Percentiles rank a stretch among this genome's conserved stretches.
These are phyloP conservation scores for Phainopepla nitens DNA, from an alignment of 2,113 vertebrate genomes.

Conservation along the genomic window DNA sequence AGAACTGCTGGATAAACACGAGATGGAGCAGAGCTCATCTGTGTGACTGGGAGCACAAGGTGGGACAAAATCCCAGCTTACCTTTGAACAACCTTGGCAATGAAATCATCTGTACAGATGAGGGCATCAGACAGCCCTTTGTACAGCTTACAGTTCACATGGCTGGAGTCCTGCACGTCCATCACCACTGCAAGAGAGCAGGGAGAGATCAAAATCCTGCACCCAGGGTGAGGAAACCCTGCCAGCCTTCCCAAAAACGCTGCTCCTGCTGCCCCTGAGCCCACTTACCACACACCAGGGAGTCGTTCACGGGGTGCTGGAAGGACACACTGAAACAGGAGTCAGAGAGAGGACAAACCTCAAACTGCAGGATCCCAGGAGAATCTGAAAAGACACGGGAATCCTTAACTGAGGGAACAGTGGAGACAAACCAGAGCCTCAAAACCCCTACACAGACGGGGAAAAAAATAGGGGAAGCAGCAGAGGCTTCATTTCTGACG, in stretches of 20 bases:
- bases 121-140: conserved; percentile 95
- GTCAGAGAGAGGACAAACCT: conserved; percentile 94
- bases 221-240: rapidly evolving
- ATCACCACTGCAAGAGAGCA: conserved; percentile 86
- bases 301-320: conserved; percentile 97
- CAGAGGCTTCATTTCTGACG: not conserved
- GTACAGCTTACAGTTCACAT: conserved; percentile 93
- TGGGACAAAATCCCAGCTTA: conserved; percentile 50
- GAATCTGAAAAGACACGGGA: conserved; percentile 74
- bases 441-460: rapidly evolving
- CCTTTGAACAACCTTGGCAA: conserved; percentile 98
- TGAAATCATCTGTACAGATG: conserved; percentile 98
- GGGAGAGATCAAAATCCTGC: not conserved
- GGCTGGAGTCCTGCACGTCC: conserved; percentile 94
- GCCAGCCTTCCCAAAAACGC: not conserved
- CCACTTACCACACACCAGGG: conserved; percentile 93
- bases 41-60: rapidly evolving
- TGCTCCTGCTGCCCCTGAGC: not conserved
- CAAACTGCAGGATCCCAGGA: conserved; percentile 93
- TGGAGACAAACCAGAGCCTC: not conserved
- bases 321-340: conserved; percentile 96
- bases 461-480: not conserved
- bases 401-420: not conserved
- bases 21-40: not conserved
- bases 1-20: rapidly evolving